Evolutionary conservation across 2,797 vertebrate genomes (phyloP).

Genomic region (Heterohyrax brucei): DNA sequence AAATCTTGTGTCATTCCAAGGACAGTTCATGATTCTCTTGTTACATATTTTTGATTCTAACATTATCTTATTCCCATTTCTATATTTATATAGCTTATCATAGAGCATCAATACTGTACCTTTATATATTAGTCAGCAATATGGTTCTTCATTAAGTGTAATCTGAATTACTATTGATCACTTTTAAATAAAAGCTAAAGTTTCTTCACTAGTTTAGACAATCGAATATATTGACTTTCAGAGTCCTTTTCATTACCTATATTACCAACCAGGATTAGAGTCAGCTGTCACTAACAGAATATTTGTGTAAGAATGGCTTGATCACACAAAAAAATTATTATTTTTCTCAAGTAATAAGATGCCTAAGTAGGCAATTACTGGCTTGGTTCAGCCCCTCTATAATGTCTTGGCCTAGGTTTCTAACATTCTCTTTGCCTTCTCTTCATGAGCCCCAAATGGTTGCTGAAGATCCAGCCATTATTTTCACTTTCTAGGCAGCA

Average conservation of each 20-base stretch:
- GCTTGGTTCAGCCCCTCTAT: not conserved
- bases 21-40: not conserved
- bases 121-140: conserved; percentile 18
- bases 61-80: conserved; percentile 29
- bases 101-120: not conserved
- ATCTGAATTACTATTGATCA: not conserved
- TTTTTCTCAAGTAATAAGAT: conserved; percentile 4
- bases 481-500: not conserved
- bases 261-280: not conserved
- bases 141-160: not conserved
- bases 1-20: conserved; percentile 2
- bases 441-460: not conserved
- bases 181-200: conserved; percentile 1
- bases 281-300: not conserved
- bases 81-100: not conserved
- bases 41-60: not conserved
- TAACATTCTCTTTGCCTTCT: conserved; percentile 1
- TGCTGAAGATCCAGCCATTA: not conserved
- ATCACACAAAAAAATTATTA: not conserved
- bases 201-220: not conserved
- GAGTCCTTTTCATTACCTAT: not conserved
- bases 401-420: not conserved
- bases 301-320: not conserved
- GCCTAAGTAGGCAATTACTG: not conserved
- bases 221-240: not conserved